Evolutionary conservation across 2,797 vertebrate species (phyloP).

Genomic region (Odontamblyopus lacepedii): DNA sequence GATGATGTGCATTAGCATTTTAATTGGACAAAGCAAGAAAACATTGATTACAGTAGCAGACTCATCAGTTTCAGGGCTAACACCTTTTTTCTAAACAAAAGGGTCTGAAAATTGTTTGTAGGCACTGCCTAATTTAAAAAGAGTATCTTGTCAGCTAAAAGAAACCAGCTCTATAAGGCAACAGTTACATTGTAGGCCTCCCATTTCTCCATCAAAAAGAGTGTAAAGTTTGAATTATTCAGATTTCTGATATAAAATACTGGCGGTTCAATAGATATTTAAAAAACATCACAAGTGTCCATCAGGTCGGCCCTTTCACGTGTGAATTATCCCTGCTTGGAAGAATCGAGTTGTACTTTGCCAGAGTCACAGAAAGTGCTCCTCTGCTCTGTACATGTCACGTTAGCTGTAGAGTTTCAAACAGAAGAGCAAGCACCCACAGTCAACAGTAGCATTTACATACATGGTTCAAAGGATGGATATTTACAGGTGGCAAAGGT

Average conservation of each 20-base stretch:
- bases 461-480: constrained; percentile 73
- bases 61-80: constrained; percentile 75
- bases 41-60: constrained; percentile 81
- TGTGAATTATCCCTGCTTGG: constrained; percentile 68
- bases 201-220: constrained; percentile 68
- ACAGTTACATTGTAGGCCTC: constrained; percentile 74
- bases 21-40: constrained; percentile 82
- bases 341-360: constrained; percentile 67
- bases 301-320: constrained; percentile 68
- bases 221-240: constrained; percentile 72
- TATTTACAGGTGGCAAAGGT: constrained; percentile 75
- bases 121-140: constrained; percentile 79
- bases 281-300: constrained; percentile 69
- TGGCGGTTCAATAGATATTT: constrained; percentile 69
- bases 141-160: constrained; percentile 73
- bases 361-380: constrained; percentile 64
- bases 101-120: constrained; percentile 73
- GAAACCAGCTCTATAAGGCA: constrained; percentile 81
- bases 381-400: constrained; percentile 71
- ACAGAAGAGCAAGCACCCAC: constrained; percentile 72
- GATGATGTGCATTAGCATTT: constrained; percentile 77
- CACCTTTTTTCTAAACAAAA: constrained; percentile 71
- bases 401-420: constrained; percentile 70
- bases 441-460: constrained; percentile 79
- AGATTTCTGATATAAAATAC: constrained; percentile 76